A percentile compares a stretch with the other conserved stretches of the same genome.
Evolutionary conservation across 2,888 invertebrate genomes (phyloP).

Genomic region (Xestia rhomboidea): DNA sequence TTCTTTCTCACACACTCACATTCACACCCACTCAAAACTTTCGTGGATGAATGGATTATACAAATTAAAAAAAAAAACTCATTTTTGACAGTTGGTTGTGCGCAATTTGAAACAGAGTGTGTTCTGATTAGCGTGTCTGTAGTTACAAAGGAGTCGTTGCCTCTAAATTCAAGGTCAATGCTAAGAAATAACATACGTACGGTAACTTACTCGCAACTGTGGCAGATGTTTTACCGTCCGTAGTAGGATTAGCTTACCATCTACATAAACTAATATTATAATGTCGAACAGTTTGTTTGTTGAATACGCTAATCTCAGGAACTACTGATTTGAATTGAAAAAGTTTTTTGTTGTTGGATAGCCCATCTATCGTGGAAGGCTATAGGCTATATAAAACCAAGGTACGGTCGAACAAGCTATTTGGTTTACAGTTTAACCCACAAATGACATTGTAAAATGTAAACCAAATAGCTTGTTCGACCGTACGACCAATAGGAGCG

Average conservation of each 20-base stretch:
- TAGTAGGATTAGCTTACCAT: not conserved
- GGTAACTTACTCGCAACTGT: slow-evolving; percentile 2
- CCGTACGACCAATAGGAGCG: too few species aligned
- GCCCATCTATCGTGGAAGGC: too few species aligned
- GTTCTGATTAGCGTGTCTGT: slow-evolving; percentile 41
- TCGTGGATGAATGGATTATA: not conserved
- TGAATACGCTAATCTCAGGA: too few species aligned
- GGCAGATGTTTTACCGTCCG: slow-evolving; percentile 24
- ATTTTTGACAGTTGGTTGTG: slow-evolving; percentile 23
- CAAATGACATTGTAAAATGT: too few species aligned
- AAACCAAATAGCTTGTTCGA: too few species aligned
- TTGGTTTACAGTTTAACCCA: too few species aligned
- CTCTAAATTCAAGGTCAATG: slow-evolving; percentile 39
- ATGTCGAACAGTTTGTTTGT: too few species aligned
- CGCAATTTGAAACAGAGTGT: slow-evolving; percentile 31
- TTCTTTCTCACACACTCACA: not conserved
- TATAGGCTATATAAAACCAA: too few species aligned
- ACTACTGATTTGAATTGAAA: too few species aligned
- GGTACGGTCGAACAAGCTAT: too few species aligned
- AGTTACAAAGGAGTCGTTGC: slow-evolving; percentile 41
- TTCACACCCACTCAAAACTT: not conserved
- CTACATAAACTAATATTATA: too few species aligned
- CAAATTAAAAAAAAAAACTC: not conserved
- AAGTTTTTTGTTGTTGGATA: too few species aligned
- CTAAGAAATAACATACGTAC: slow-evolving; percentile 22